phyloP scores from a whole-genome alignment of 2,888 invertebrate species.

The Tyria jacobaeae region DNA sequence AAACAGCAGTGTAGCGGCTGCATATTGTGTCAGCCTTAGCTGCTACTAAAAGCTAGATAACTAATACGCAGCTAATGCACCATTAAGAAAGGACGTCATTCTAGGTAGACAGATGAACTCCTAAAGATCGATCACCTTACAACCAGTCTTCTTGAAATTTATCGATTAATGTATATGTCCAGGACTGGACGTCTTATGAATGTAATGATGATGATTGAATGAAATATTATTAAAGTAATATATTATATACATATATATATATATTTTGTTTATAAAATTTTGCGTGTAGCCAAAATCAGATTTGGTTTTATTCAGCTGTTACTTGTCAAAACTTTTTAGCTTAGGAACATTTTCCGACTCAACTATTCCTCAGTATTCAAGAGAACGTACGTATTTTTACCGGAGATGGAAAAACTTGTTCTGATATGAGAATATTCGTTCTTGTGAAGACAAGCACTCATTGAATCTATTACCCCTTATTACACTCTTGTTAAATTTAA shows the following conservation, averaged over 20 bases:
- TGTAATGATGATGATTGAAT: too few species aligned
- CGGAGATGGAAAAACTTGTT: conserved; percentile 20
- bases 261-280: too few species aligned
- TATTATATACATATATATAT: too few species aligned
- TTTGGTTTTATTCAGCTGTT: conserved; percentile 9
- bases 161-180: too few species aligned
- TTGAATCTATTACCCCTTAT: conserved; percentile 37
- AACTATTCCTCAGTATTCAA: conserved; percentile 14
- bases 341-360: conserved; percentile 18
- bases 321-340: conserved; percentile 17
- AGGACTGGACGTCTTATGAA: too few species aligned
- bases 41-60: not conserved
- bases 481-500: conserved; percentile 29
- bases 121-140: too few species aligned
- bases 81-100: not conserved
- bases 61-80: not conserved
- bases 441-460: conserved; percentile 22
- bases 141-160: too few species aligned
- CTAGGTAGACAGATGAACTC: too few species aligned
- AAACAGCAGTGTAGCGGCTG: too few species aligned
- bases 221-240: not conserved
- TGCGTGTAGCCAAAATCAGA: conserved; percentile 5
- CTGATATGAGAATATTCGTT: conserved; percentile 32
- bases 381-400: conserved; percentile 23
- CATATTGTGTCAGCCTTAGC: too few species aligned